Conservation (phyloP, 1,140 invertebrate genomes). For the Acromyrmex heyeri region DNA sequence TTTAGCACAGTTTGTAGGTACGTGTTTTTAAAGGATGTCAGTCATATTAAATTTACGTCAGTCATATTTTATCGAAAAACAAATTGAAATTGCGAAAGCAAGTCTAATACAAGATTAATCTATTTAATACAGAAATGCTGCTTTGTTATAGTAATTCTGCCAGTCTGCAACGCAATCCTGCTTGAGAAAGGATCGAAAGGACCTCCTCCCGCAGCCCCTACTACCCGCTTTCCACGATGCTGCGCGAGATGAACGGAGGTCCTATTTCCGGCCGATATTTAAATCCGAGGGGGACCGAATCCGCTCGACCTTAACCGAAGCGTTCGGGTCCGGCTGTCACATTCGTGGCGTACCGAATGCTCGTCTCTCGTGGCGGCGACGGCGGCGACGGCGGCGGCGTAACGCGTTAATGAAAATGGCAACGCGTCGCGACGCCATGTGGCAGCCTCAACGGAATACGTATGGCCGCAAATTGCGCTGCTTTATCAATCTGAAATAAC, state of each 20-base stretch:
- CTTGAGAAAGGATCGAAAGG: constrained; percentile 26
- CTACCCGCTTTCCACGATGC: constrained; percentile 29
- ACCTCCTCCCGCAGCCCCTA: not conserved
- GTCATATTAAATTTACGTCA: not conserved
- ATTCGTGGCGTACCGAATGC: constrained; percentile 58
- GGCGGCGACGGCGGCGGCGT: constrained; percentile 36
- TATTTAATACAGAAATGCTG: not conserved
- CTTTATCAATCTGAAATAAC: constrained; percentile 63
- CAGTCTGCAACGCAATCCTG: constrained; percentile 12
- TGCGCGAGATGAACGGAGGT: constrained; percentile 54
- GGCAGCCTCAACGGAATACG: constrained; percentile 20
- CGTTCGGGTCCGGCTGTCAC: constrained; percentile 60
- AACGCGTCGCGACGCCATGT: constrained; percentile 44
- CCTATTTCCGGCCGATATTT: constrained; percentile 63
- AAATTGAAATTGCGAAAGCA: not conserved
- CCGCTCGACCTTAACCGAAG: constrained; percentile 60
- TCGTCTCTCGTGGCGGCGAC: constrained; percentile 40
- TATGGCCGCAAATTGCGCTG: constrained; percentile 25
- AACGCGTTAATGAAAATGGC: constrained; percentile 61
- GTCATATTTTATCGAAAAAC: not conserved
- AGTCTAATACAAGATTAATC: not conserved
- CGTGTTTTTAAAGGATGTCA: not conserved
- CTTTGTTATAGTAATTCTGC: constrained; percentile 28
- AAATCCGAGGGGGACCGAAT: constrained; percentile 61
- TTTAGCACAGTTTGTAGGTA: not conserved